Conservation (phyloP, 2,797 vertebrate genomes). For the Furcifer pardalis region DNA sequence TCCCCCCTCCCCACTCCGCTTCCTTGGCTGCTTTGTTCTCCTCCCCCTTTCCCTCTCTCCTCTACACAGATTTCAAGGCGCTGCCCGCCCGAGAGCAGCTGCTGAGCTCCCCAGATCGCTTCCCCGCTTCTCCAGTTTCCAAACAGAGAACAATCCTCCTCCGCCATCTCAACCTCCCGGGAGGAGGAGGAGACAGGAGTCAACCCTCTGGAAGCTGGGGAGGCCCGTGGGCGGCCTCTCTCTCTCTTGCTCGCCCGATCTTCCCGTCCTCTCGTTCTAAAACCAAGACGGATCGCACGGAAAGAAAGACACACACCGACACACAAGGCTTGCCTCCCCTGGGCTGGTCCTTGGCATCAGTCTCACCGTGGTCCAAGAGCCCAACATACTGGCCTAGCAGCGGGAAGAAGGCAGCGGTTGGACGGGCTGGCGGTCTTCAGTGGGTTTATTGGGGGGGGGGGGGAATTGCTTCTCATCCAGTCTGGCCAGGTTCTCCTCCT, state of each 20-base stretch:
- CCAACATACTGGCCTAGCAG: not conserved
- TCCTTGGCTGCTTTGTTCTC: conserved; percentile 74
- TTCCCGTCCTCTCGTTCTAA: not conserved
- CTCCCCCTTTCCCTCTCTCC: conserved; percentile 76
- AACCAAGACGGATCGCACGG: not conserved
- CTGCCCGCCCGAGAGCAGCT: conserved; percentile 80
- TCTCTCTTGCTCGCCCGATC: not conserved
- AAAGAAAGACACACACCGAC: not conserved
- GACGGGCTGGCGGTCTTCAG: too few relatives aligned
- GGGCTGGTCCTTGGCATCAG: not conserved
- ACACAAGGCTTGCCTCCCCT: not conserved
- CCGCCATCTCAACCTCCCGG: conserved; percentile 50
- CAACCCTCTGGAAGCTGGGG: conserved; percentile 38
- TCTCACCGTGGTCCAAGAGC: too few relatives aligned
- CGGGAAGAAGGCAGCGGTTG: too few relatives aligned
- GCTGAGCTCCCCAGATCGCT: conserved; percentile 73
- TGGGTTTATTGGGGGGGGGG: too few relatives aligned
- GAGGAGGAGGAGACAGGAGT: conserved; percentile 58
- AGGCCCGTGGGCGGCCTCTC: not conserved
- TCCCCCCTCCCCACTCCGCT: conserved; percentile 42
- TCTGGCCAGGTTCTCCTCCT: too few relatives aligned
- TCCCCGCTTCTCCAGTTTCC: conserved; percentile 66
- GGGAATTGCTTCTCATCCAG: too few relatives aligned
- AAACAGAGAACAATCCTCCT: conserved; percentile 66
- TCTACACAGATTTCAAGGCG: conserved; percentile 83